Conservation (phyloP, 2,797 vertebrate species). For the Alfaro cultratus region DNA sequence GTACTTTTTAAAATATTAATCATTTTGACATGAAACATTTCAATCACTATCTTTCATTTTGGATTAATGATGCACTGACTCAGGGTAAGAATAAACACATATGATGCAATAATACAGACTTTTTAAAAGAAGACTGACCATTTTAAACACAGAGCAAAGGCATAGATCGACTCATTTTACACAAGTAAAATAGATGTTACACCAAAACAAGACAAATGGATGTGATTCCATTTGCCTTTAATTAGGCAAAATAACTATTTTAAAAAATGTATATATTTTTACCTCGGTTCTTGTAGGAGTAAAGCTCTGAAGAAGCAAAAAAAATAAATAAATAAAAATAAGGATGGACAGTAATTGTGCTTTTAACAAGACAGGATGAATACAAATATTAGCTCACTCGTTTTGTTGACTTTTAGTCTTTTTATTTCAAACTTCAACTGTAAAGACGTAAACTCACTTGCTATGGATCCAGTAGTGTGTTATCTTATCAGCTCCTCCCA, state of each 20-base stretch:
- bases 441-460: not conserved
- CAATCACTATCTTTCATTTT: not conserved
- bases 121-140: not conserved
- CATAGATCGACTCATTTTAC: not conserved
- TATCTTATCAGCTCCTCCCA: conserved; percentile 51
- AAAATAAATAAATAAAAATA: not conserved
- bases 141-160: not conserved
- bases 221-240: not conserved
- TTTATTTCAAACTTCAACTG: not conserved
- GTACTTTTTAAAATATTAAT: not conserved
- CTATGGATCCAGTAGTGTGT: not conserved
- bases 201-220: not conserved
- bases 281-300: not conserved
- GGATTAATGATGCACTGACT: not conserved
- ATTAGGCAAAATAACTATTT: not conserved
- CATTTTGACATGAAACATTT: not conserved
- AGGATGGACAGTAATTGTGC: not conserved
- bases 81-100: not conserved
- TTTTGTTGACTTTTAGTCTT: not conserved
- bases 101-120: not conserved
- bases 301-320: not conserved
- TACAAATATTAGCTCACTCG: not conserved
- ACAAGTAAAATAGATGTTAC: not conserved
- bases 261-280: not conserved
- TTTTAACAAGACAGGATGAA: not conserved